These are phyloP conservation scores for Papilio polyxenes DNA, from an alignment of 1,140 invertebrate genomes.

Conservation along the genomic window DNA sequence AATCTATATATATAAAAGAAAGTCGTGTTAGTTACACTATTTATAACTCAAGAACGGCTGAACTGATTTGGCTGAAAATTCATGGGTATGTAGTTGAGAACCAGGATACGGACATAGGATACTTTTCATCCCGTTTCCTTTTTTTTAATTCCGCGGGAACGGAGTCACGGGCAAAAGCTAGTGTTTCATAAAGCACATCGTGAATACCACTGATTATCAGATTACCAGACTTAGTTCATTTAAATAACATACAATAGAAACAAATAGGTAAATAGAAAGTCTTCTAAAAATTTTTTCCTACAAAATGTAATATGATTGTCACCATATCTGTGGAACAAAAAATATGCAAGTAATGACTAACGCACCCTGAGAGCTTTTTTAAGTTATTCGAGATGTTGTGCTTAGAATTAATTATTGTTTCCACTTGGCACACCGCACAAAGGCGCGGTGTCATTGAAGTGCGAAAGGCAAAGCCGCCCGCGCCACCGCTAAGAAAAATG, in stretches of 20 bases:
- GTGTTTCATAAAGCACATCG: too few species aligned
- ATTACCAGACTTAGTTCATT: background rate
- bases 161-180: too few species aligned
- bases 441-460: slow-evolving; percentile 51
- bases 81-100: too few species aligned
- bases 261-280: background rate
- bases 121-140: too few species aligned
- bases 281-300: background rate
- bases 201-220: background rate
- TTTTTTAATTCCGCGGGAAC: too few species aligned
- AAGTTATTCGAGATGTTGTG: slow-evolving; percentile 63
- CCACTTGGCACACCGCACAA: slow-evolving; percentile 49
- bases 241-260: background rate
- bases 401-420: slow-evolving; percentile 74
- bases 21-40: too few species aligned
- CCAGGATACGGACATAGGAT: too few species aligned
- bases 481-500: background rate
- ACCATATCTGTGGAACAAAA: slow-evolving; percentile 69
- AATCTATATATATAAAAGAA: too few species aligned
- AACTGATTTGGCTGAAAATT: too few species aligned
- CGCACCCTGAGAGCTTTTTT: slow-evolving; percentile 76
- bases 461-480: slow-evolving; percentile 17
- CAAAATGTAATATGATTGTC: slow-evolving; percentile 5
- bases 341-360: slow-evolving; percentile 79
- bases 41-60: too few species aligned